Base-by-base conservation (phyloP, 2,888 invertebrate species). In the Callinectes sapidus region DNA sequence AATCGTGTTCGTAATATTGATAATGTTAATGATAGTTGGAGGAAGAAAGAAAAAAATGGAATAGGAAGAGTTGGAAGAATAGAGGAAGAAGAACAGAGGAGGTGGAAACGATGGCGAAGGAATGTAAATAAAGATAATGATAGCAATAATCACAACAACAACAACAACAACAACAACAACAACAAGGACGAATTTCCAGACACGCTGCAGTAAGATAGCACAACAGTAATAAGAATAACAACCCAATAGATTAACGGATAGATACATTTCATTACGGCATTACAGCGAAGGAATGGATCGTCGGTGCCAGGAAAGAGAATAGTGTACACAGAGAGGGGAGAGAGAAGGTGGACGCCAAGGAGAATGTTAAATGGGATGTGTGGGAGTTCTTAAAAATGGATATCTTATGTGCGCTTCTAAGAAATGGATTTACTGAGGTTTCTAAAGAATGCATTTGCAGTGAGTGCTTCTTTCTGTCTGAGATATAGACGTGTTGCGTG, bases 321-420 rank as follows among this genome's bases (percentile, higher is more conserved):
- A 61, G 18, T 6, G n/a, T 28, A 28, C 28, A 13, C 28, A 71
- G 28, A 23, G 28, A 28, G 13, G 10, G 71, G n/a, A n/a, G n/a
- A n/a, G 8, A 1, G 71, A 61, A 23, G 23, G 23, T 61, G 23
- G 28, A 13, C 2, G 13, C 71, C n/a, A 28, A 28, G 8, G 6
- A 71, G 66, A 8, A n/a, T 28, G 23, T 61, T 32, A 89, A 55
- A 28, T 55, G 18, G 48, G 32, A 13, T 89, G 8, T 32, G 39
- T 55, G 28, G 71, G 61, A 23, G 6, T 71, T 71, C 71, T 71
- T 13, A 71, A n/a, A 71, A 71, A 13, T 71, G 71, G 28, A n/a
- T n/a, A 13, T 71, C n/a, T 71, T 71, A n/a, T 71, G 48, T 87
- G 87, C 8, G 87, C 39, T 87, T 42, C 42, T 86, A 39, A 86